Conservation (phyloP, 2,888 invertebrate genomes). For the Neoitamus cyanurus region DNA sequence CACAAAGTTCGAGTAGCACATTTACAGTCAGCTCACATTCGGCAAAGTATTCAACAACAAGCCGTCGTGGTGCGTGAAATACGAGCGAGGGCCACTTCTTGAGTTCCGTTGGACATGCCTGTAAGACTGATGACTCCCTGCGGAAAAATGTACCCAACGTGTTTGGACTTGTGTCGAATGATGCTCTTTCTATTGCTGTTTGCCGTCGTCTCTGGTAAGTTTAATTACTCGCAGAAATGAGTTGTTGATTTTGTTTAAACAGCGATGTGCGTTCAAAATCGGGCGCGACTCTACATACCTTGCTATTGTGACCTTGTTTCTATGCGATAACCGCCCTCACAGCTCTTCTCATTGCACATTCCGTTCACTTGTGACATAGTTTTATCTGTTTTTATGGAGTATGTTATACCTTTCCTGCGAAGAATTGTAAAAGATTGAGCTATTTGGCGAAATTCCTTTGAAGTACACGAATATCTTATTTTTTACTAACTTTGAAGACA, state of each 20-base stretch:
- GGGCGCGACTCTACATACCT: not conserved
- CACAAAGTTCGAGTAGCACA: constrained; percentile 8
- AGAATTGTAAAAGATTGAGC: not conserved
- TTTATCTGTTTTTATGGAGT: not conserved
- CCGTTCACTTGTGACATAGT: not conserved
- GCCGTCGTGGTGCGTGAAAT: constrained; percentile 4
- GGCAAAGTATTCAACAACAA: not conserved
- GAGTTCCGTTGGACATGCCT: not conserved
- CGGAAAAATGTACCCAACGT: not conserved
- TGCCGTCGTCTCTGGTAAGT: constrained; percentile 24
- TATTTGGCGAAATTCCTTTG: no score
- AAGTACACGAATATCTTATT: no score
- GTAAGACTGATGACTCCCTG: not conserved
- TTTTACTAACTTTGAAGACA: no score
- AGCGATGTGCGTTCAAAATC: not conserved
- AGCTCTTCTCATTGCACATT: not conserved
- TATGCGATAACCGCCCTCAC: not conserved
- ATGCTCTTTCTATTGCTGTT: constrained; percentile 11
- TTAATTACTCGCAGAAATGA: not conserved
- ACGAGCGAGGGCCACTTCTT: not conserved
- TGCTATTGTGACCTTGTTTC: not conserved
- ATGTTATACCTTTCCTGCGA: not conserved
- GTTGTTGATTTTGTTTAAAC: not conserved
- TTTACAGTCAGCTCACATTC: not conserved
- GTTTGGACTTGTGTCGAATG: not conserved